phyloP scores from a whole-genome alignment of 2,797 vertebrate species.

The Cirrhinus molitorella region DNA sequence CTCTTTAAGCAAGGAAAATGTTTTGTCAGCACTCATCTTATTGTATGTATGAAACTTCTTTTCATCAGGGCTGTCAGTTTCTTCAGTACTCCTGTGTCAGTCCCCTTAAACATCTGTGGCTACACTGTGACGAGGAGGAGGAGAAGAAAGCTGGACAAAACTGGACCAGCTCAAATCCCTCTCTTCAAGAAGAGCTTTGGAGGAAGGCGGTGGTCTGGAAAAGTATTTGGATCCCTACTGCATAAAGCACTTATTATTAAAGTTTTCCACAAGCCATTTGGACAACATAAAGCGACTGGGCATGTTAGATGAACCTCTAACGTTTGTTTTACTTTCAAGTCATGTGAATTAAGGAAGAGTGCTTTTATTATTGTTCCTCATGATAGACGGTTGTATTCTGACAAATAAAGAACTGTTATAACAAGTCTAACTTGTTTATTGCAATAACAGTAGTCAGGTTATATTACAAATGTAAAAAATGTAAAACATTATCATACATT shows the following conservation, averaged over 20 bases:
- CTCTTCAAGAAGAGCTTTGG: constrained; percentile 78
- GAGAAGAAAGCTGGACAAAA: constrained; percentile 42
- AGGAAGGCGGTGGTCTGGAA: constrained; percentile 80
- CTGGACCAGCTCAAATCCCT: constrained; percentile 67
- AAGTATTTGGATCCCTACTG: constrained; percentile 83
- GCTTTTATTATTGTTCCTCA: not conserved
- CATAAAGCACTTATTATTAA: constrained; percentile 61
- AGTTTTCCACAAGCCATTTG: not conserved
- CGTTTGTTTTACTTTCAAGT: not conserved
- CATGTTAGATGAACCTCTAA: not conserved
- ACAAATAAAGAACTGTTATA: not conserved
- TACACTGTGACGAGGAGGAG: constrained; percentile 64
- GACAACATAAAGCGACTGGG: not conserved
- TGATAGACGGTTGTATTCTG: not conserved
- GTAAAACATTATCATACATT: not conserved
- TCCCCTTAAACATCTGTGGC: constrained; percentile 76
- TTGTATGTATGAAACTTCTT: not conserved
- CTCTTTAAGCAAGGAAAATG: not conserved
- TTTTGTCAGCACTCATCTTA: not conserved
- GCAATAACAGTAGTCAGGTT: too few species aligned
- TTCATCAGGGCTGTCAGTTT: constrained; percentile 78
- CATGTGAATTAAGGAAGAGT: not conserved
- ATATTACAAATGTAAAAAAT: not conserved
- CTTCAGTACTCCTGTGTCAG: constrained; percentile 76
- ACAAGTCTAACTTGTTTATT: not conserved